Conservation (phyloP, 2,797 vertebrate species). For the Botia kubotai region DNA sequence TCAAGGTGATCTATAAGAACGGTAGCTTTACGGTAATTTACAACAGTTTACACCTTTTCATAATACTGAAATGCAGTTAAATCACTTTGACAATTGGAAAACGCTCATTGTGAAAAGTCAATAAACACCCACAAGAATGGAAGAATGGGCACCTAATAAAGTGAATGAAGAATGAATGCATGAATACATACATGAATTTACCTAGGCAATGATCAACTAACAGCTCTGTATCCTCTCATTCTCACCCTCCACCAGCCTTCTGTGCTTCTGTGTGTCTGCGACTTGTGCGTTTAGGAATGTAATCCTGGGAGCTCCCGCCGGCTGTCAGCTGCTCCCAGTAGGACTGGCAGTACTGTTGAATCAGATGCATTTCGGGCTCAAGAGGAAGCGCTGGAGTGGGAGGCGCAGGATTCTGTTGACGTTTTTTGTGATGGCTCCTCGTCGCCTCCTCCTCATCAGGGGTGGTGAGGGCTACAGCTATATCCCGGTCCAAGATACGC, state of each 20-base stretch:
- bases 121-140: not conserved
- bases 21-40: not conserved
- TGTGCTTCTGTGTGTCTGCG: conserved; percentile 59
- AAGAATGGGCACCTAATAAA: not conserved
- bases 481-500: conserved; percentile 81
- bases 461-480: conserved; percentile 79
- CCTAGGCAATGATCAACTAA: not conserved
- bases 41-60: not conserved
- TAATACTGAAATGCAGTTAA: conserved; percentile 23
- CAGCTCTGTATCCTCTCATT: not conserved
- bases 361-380: conserved; percentile 79
- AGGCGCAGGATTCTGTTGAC: conserved; percentile 27
- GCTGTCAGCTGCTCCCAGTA: conserved; percentile 80
- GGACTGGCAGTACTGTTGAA: conserved; percentile 84
- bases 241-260: conserved; percentile 55
- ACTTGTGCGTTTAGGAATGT: conserved; percentile 63
- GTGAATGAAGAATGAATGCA: not conserved
- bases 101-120: not conserved
- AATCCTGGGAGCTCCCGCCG: conserved; percentile 62
- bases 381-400: conserved; percentile 66
- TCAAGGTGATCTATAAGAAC: conserved; percentile 2
- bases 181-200: conserved; percentile 12
- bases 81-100: conserved; percentile 33
- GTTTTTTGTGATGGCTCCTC: conserved; percentile 24
- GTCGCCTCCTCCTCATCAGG: conserved; percentile 67